Conservation (phyloP, 2,113 vertebrate genomes). For the Candoia aspera region DNA sequence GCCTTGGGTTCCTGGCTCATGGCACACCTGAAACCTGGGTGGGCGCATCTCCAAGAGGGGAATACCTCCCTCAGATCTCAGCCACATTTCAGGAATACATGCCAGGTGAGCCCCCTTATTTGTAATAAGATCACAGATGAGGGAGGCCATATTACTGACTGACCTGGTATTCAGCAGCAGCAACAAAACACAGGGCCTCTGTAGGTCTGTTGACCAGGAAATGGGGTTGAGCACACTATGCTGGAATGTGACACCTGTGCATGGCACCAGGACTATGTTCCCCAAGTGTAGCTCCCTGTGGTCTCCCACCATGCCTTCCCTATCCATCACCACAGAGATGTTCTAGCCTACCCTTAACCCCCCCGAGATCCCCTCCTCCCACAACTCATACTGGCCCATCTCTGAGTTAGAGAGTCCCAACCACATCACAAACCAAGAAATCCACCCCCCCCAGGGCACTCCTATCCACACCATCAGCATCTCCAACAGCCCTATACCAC, state of each 20-base stretch:
- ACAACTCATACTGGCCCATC: neutral
- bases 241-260: neutral
- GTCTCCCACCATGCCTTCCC: neutral
- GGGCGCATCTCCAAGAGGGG: neutral
- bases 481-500: neutral
- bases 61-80: neutral
- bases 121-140: neutral
- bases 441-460: neutral
- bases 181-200: neutral
- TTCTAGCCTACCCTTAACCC: neutral
- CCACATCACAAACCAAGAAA: neutral
- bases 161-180: neutral
- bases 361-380: neutral
- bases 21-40: neutral
- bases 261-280: neutral
- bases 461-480: neutral
- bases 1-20: neutral
- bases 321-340: neutral
- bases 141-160: neutral
- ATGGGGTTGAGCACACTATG: neutral
- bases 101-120: neutral
- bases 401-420: neutral
- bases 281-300: neutral
- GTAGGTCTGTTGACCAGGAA: neutral
- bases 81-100: neutral